Conservation (phyloP, 2,888 invertebrate genomes). For the Acanthacorydalis orientalis region DNA sequence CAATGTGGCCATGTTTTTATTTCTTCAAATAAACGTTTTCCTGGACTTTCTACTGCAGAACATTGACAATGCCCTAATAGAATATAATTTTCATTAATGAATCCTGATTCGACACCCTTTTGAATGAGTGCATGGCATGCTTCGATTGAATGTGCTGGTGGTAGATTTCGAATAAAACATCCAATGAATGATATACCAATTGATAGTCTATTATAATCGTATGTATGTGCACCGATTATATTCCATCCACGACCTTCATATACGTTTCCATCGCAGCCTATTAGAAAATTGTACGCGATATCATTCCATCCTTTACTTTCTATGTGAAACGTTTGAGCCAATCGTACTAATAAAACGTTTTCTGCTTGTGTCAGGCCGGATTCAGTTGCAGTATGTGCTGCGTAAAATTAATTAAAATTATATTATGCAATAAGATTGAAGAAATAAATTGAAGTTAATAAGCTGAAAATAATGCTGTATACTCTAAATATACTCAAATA, state of each 20-base stretch:
- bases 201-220: slow-evolving; percentile 29
- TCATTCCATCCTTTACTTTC: slow-evolving; percentile 33
- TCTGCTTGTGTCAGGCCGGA: slow-evolving; percentile 27
- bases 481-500: no score
- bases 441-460: no score
- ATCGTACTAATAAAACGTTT: slow-evolving; percentile 26
- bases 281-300: slow-evolving; percentile 35
- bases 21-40: slow-evolving; percentile 29
- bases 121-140: slow-evolving; percentile 28
- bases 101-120: slow-evolving; percentile 28
- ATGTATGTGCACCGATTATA: slow-evolving; percentile 33
- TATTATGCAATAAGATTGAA: no score
- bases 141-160: slow-evolving; percentile 24
- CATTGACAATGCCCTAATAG: slow-evolving; percentile 35
- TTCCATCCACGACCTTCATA: slow-evolving; percentile 41
- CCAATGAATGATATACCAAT: slow-evolving; percentile 35
- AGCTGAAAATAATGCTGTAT: no score
- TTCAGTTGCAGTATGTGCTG: slow-evolving; percentile 33
- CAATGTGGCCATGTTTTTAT: slow-evolving; percentile 36
- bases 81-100: slow-evolving; percentile 28
- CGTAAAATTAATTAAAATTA: neutral
- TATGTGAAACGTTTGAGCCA: slow-evolving; percentile 33
- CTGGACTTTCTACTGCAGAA: slow-evolving; percentile 32
- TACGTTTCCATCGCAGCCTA: slow-evolving; percentile 36
- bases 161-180: slow-evolving; percentile 29